Evolutionary conservation across 1,140 invertebrate species (phyloP).

Genomic region (Drosophila ananassae): DNA sequence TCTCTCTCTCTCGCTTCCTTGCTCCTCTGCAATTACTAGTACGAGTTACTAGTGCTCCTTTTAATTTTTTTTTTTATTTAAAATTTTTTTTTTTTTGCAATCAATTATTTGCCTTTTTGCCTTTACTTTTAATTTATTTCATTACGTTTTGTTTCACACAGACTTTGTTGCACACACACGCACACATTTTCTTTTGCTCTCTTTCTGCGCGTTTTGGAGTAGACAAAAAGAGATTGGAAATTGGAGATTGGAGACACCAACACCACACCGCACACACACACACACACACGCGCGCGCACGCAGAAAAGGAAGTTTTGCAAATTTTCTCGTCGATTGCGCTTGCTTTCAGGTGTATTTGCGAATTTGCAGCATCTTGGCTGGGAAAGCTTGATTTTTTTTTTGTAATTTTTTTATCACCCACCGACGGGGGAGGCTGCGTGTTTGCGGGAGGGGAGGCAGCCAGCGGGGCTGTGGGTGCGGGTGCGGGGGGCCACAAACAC

Average conservation of each 20-base stretch:
- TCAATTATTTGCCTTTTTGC: conserved; percentile 66
- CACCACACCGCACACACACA: conserved; percentile 6
- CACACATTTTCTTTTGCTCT: conserved; percentile 52
- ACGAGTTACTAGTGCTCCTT: background rate
- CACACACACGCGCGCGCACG: conserved; percentile 12
- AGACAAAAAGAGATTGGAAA: conserved; percentile 56
- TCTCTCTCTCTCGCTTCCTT: conserved; percentile 13
- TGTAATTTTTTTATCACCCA: conserved; percentile 12
- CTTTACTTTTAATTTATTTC: conserved; percentile 70
- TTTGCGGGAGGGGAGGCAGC: conserved; percentile 1
- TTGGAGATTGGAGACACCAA: conserved; percentile 38
- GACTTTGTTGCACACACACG: conserved; percentile 16
- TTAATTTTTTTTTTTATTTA: conserved; percentile 1
- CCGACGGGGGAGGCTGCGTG: conserved; percentile 16
- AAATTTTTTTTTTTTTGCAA: conserved; percentile 37
- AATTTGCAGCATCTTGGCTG: conserved; percentile 36
- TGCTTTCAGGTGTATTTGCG: conserved; percentile 29
- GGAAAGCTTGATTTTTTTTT: conserved; percentile 10
- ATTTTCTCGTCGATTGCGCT: conserved; percentile 27
- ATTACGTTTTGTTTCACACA: conserved; percentile 44
- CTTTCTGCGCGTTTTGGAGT: conserved; percentile 71
- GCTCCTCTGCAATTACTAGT: conserved; percentile 37
- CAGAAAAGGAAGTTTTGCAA: conserved; percentile 71
- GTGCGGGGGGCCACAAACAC: conserved; percentile 45
- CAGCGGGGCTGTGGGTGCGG: conserved; percentile 11